These are phyloP conservation scores for Eufriesea mexicana DNA, from an alignment of 1,140 invertebrate genomes.

Conservation along the genomic window DNA sequence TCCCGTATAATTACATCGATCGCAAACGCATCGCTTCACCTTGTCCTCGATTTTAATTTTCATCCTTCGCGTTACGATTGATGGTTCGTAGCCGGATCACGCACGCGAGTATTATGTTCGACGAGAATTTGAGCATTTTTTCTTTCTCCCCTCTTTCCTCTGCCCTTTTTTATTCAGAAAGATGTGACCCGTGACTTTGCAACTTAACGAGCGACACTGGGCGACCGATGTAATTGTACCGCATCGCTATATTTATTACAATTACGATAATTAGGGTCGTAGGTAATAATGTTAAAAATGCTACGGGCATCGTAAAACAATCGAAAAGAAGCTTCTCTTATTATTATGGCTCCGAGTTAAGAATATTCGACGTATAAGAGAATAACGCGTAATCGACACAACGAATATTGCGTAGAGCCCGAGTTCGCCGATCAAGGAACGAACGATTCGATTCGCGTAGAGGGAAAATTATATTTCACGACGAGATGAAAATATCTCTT, in stretches of 20 bases:
- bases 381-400: constrained; percentile 56
- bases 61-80: neutral
- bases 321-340: constrained; percentile 29
- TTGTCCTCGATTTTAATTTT: neutral
- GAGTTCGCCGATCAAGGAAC: constrained; percentile 4
- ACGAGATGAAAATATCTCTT: neutral
- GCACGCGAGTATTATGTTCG: neutral
- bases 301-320: neutral
- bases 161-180: neutral
- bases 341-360: neutral
- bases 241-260: constrained; percentile 32
- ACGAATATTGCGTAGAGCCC: constrained; percentile 58
- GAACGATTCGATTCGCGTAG: neutral
- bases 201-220: neutral
- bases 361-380: neutral
- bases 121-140: neutral
- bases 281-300: constrained; percentile 12
- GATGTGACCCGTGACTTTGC: neutral
- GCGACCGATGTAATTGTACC: constrained; percentile 2
- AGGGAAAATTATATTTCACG: neutral
- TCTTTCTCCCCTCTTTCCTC: too few relatives aligned
- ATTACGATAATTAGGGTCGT: constrained; percentile 36
- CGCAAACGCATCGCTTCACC: neutral
- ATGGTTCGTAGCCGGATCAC: neutral
- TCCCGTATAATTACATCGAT: constrained; percentile 12